Conservation (phyloP, 2,888 invertebrate species). For the Hylaea fasciaria region DNA sequence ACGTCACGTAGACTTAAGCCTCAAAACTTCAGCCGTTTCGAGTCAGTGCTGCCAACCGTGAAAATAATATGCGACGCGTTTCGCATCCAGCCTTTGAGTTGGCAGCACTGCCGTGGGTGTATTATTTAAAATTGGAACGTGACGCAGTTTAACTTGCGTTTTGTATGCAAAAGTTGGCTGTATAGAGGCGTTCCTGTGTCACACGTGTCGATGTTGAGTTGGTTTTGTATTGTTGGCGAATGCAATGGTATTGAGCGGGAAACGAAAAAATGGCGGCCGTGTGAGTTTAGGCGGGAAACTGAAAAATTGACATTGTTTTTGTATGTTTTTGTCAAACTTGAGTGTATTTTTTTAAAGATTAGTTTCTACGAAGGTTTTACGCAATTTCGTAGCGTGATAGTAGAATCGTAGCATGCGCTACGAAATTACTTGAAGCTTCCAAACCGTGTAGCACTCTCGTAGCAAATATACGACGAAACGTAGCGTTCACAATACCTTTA, state of each 20-base stretch:
- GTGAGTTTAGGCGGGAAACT: too few species aligned
- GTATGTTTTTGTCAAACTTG: too few species aligned
- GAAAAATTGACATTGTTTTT: too few species aligned
- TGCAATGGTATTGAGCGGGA: neutral
- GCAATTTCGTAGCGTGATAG: too few species aligned
- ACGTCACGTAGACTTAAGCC: neutral
- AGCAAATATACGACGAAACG: too few species aligned
- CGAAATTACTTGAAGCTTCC: too few species aligned
- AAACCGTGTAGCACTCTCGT: too few species aligned
- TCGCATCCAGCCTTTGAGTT: constrained; percentile 73
- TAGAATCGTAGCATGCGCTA: too few species aligned
- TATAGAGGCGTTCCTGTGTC: neutral
- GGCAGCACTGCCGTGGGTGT: constrained; percentile 54
- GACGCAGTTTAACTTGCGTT: constrained; percentile 42
- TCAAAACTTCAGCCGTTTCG: constrained; percentile 5
- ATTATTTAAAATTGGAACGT: constrained; percentile 57
- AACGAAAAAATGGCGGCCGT: too few species aligned
- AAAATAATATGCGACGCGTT: constrained; percentile 77
- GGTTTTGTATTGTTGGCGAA: neutral
- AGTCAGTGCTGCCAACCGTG: constrained; percentile 70
- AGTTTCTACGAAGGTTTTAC: too few species aligned
- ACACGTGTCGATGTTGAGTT: constrained; percentile 11
- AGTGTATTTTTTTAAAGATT: too few species aligned
- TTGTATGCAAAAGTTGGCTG: constrained; percentile 31
- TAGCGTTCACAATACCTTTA: too few species aligned